Evolutionary conservation across 2,888 invertebrate species (phyloP).

Genomic region (Tetramorium bicarinatum): DNA sequence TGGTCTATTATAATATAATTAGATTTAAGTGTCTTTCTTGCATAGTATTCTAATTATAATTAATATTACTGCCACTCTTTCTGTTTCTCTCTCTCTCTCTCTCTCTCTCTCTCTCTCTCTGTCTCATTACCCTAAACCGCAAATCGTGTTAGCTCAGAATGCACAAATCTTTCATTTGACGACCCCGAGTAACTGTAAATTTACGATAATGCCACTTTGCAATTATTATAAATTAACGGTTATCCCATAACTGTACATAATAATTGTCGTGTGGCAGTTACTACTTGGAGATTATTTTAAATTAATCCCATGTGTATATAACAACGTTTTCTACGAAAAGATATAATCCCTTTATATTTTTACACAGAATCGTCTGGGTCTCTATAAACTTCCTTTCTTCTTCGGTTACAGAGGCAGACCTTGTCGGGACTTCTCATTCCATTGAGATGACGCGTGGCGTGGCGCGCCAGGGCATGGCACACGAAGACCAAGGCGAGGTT

Average conservation of each 20-base stretch:
- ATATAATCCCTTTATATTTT: background rate
- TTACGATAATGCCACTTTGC: background rate
- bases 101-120: background rate
- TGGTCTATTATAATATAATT: background rate
- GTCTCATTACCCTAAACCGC: background rate
- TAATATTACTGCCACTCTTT: background rate
- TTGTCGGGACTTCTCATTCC: constrained; percentile 76
- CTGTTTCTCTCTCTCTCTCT: background rate
- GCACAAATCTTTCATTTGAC: background rate
- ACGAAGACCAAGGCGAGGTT: constrained; percentile 40
- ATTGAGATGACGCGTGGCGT: constrained; percentile 69
- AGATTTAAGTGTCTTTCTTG: background rate
- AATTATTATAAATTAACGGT: constrained; percentile 42
- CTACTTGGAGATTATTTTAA: background rate
- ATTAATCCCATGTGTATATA: background rate
- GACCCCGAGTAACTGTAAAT: constrained; percentile 1
- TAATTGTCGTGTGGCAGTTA: background rate
- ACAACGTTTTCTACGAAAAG: background rate
- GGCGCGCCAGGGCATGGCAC: constrained; percentile 23
- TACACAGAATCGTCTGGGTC: background rate
- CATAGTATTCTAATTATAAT: background rate
- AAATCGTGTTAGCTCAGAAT: background rate
- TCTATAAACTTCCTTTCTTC: constrained; percentile 42
- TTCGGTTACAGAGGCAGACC: constrained; percentile 66
- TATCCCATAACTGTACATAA: background rate